phyloP scores from a whole-genome alignment of 2,113 vertebrate species.

The Aptenodytes forsteri region DNA sequence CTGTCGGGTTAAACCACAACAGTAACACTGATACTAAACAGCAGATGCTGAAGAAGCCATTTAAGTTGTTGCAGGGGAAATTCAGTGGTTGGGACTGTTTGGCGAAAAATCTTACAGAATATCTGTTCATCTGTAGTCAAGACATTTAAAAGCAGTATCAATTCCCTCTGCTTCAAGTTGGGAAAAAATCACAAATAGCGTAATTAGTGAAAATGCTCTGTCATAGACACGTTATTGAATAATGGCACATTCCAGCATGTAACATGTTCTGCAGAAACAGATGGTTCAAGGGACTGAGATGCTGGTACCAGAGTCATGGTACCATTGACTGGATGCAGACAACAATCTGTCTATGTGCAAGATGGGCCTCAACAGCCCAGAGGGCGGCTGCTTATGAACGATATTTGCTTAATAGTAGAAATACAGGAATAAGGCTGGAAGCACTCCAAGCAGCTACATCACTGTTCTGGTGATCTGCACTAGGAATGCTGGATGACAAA shows the following conservation, averaged over 20 bases:
- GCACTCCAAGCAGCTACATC: not conserved
- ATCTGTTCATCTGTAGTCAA: not conserved
- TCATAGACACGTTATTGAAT: not conserved
- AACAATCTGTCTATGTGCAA: not conserved
- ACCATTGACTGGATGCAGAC: not conserved
- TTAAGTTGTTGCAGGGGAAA: not conserved
- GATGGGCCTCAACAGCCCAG: not conserved
- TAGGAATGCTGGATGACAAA: not conserved
- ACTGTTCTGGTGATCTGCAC: not conserved
- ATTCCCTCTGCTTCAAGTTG: not conserved
- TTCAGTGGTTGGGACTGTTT: not conserved
- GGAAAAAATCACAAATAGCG: fast-evolving
- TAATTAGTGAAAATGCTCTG: not conserved
- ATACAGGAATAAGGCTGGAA: not conserved
- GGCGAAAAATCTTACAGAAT: not conserved
- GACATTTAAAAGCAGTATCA: not conserved
- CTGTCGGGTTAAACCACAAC: no score
- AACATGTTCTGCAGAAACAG: not conserved
- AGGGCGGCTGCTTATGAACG: not conserved
- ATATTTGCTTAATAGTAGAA: not conserved
- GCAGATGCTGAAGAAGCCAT: not conserved
- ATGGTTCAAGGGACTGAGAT: not conserved
- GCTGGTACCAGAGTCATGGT: not conserved
- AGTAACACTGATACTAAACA: not conserved
- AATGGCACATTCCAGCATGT: not conserved